These are phyloP conservation scores for Rhipidura dahli DNA, from an alignment of 2,113 vertebrate species.

Conservation along the genomic window DNA sequence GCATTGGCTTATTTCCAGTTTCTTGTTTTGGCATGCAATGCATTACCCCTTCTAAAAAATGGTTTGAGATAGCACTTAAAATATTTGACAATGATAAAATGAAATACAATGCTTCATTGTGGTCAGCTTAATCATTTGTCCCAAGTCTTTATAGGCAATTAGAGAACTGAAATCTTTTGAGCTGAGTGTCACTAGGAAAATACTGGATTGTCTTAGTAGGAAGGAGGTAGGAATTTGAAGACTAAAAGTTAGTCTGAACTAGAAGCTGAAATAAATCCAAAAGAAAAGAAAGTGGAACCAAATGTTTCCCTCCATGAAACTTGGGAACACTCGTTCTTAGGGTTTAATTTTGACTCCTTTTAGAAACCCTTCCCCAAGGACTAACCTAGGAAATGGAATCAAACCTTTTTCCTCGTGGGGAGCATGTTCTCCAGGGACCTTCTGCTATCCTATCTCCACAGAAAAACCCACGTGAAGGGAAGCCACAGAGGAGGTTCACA, in stretches of 20 bases:
- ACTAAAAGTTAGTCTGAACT: neutral
- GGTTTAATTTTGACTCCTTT: neutral
- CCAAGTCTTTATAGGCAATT: neutral
- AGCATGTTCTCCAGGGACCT: neutral
- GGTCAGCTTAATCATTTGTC: neutral
- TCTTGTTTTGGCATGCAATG: neutral
- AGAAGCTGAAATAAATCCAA: neutral
- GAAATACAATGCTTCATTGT: neutral
- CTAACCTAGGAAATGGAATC: neutral
- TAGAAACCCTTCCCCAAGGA: neutral
- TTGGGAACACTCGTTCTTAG: neutral
- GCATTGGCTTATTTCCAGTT: neutral
- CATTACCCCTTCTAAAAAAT: neutral
- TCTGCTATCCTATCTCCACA: neutral
- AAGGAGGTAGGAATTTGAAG: neutral
- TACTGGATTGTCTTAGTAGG: neutral
- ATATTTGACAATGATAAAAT: neutral
- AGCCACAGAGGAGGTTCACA: neutral
- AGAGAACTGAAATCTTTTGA: neutral
- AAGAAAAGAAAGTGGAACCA: neutral
- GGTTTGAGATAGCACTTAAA: neutral
- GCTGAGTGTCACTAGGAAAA: neutral
- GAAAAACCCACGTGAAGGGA: neutral
- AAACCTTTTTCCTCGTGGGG: neutral
- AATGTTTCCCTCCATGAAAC: neutral